phyloP scores from a whole-genome alignment of 2,888 invertebrate genomes.

The Hermodice carunculata region DNA sequence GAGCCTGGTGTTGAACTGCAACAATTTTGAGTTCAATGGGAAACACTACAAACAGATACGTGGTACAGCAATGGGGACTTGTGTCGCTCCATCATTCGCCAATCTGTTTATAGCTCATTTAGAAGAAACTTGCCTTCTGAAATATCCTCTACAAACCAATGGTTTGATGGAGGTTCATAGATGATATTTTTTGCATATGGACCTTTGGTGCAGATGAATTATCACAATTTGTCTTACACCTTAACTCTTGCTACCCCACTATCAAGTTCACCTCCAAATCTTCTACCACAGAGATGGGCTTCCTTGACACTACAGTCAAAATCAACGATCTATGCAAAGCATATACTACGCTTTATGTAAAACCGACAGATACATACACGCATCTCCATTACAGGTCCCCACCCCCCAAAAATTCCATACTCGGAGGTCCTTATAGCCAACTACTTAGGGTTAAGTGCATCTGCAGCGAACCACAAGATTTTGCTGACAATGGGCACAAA shows the following conservation, averaged over 20 bases:
- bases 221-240: background rate
- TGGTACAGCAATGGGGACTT: slow-evolving; percentile 8
- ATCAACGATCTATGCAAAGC: background rate
- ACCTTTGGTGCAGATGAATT: background rate
- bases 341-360: background rate
- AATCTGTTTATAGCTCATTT: slow-evolving; percentile 6
- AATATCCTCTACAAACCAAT: background rate
- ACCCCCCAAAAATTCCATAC: background rate
- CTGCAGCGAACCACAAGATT: background rate
- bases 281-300: background rate
- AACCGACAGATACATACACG: background rate
- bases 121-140: background rate
- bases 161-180: slow-evolving; percentile 1
- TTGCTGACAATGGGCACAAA: no score
- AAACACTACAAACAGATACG: slow-evolving; percentile 1
- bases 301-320: background rate
- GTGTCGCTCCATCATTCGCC: slow-evolving; percentile 4
- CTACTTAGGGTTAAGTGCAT: background rate
- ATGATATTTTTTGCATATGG: slow-evolving; percentile 1
- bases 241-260: background rate
- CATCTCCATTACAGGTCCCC: background rate
- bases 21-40: slow-evolving; percentile 12
- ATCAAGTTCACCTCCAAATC: slow-evolving; percentile 2
- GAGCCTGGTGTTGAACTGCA: background rate
- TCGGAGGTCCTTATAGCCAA: background rate